phyloP scores from a whole-genome alignment of 2,888 invertebrate species.

The Taphrorychus bicolor region DNA sequence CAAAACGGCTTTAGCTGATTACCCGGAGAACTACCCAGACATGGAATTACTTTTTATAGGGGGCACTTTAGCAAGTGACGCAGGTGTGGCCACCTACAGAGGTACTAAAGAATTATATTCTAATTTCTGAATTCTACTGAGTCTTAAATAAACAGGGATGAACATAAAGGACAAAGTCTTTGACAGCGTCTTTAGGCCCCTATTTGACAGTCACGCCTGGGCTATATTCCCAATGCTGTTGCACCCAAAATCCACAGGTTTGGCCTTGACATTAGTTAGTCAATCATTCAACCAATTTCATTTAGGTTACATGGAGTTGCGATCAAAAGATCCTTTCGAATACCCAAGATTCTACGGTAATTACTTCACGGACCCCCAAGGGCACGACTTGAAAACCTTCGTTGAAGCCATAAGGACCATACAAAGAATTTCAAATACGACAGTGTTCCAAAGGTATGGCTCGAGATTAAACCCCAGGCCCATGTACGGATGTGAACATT shows the following conservation, averaged over 20 bases:
- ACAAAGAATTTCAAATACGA: conserved; percentile 60
- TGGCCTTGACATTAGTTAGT: not conserved
- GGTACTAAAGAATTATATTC: conserved; percentile 20
- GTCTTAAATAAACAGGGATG: no score
- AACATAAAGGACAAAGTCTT: no score
- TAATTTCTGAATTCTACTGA: no score
- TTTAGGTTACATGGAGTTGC: conserved; percentile 57
- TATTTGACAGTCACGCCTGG: no score
- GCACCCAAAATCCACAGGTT: conserved; percentile 64
- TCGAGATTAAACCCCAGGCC: conserved; percentile 64
- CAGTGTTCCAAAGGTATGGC: conserved; percentile 65
- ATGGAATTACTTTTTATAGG: conserved; percentile 69
- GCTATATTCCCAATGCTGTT: conserved; percentile 65
- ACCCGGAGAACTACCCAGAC: conserved; percentile 66
- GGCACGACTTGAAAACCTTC: conserved; percentile 60
- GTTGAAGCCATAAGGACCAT: conserved; percentile 64
- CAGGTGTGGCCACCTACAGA: conserved; percentile 56
- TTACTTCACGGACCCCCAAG: conserved; percentile 55
- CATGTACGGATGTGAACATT: conserved; percentile 65
- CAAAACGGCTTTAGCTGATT: conserved; percentile 64
- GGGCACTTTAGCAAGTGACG: conserved; percentile 66
- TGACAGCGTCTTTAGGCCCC: no score
- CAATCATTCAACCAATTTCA: not conserved
- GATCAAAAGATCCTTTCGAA: conserved; percentile 64
- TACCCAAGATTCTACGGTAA: conserved; percentile 69